A percentile compares a stretch with the other conserved stretches of the same genome.
Evolutionary conservation across 2,113 vertebrate species (phyloP).

Genomic region (Hyla sarda): DNA sequence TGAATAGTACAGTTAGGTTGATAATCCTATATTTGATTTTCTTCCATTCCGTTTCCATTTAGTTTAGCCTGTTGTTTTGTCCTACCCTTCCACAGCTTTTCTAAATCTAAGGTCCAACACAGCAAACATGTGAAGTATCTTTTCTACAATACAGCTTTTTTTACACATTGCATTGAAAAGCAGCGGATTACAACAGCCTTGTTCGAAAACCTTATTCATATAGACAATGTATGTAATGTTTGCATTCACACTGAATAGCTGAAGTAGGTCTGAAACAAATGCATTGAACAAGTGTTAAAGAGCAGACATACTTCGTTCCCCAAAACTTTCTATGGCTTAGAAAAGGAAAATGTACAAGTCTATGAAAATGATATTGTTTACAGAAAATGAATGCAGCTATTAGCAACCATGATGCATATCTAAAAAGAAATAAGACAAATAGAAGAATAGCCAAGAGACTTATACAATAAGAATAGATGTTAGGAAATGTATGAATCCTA

Average conservation of each 20-base stretch:
- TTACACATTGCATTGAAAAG: not conserved
- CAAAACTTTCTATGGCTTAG: not conserved
- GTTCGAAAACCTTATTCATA: not conserved
- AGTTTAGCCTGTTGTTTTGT: not conserved
- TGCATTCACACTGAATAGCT: conserved; percentile 13
- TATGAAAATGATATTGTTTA: not conserved
- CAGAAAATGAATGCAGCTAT: not conserved
- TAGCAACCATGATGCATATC: not conserved
- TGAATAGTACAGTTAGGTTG: not conserved
- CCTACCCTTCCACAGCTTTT: not conserved
- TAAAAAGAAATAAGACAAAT: not conserved
- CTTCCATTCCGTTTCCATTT: not conserved
- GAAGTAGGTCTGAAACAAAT: not conserved
- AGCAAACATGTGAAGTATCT: conserved; percentile 14
- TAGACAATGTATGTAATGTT: not conserved
- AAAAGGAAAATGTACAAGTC: not conserved
- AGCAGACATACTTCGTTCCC: not conserved
- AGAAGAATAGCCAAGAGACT: not conserved
- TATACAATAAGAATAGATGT: not conserved
- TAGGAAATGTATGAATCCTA: not conserved
- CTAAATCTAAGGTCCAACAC: not conserved
- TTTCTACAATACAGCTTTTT: not conserved
- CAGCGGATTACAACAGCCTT: not conserved
- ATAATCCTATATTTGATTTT: not conserved
- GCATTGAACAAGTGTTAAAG: not conserved